phyloP scores from a whole-genome alignment of 2,113 vertebrate genomes.

The Oriolus oriolus region DNA sequence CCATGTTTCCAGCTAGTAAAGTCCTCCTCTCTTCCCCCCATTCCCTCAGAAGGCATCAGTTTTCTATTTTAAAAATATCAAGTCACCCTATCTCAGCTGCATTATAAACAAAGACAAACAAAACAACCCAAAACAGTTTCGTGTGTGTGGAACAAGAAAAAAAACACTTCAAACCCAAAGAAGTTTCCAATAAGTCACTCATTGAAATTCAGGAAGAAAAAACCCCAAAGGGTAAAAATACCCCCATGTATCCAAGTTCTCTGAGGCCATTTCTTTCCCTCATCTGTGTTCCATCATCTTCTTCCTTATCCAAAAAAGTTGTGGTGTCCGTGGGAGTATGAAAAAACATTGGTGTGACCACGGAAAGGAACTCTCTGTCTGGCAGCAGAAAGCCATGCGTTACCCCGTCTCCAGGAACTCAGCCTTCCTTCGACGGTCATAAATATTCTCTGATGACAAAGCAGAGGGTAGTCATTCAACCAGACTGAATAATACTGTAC shows the following conservation, averaged over 20 bases:
- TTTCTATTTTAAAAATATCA: slow-evolving; percentile 66
- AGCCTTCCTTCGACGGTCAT: not conserved
- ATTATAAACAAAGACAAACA: slow-evolving; percentile 62
- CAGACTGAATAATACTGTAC: not conserved
- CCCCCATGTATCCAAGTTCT: slow-evolving; percentile 48
- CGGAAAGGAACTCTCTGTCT: slow-evolving; percentile 58
- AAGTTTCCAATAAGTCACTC: slow-evolving; percentile 69
- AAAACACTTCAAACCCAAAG: slow-evolving; percentile 42
- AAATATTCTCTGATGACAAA: slow-evolving; percentile 54
- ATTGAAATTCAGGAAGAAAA: slow-evolving; percentile 69
- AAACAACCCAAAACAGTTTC: slow-evolving; percentile 48
- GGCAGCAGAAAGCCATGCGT: slow-evolving; percentile 51
- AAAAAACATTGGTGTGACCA: slow-evolving; percentile 63
- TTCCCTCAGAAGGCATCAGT: slow-evolving; percentile 49
- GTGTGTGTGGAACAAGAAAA: slow-evolving; percentile 42
- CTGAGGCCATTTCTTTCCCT: slow-evolving; percentile 43
- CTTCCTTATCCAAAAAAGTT: slow-evolving; percentile 61
- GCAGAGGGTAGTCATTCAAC: not conserved
- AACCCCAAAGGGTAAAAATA: slow-evolving; percentile 65
- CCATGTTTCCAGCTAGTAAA: slow-evolving; percentile 42
- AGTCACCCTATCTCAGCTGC: slow-evolving; percentile 53
- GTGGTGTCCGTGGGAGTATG: slow-evolving; percentile 67
- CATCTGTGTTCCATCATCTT: slow-evolving; percentile 61
- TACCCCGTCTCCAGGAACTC: slow-evolving; percentile 52
- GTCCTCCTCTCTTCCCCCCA: not conserved